Conservation (phyloP, 2,888 invertebrate species). For the Buathra laborator region DNA sequence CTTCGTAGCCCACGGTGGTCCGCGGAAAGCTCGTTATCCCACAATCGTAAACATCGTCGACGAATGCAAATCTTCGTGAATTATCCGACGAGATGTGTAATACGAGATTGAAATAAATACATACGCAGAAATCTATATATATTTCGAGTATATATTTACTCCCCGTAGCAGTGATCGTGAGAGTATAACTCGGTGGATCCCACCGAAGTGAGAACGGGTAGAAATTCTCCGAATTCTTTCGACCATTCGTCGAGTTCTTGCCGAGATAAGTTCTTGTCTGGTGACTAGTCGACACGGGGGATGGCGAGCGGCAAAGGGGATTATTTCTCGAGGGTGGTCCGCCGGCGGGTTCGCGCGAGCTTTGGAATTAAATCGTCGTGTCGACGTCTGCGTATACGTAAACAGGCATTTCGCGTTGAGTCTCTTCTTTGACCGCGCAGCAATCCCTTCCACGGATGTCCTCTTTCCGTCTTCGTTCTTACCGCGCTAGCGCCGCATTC, state of each 20-base stretch:
- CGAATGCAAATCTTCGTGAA: slow-evolving; percentile 11
- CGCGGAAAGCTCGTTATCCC: slow-evolving; percentile 5
- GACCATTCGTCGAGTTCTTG: slow-evolving; percentile 15
- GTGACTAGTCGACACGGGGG: slow-evolving; percentile 48
- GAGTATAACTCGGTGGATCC: slow-evolving; percentile 4
- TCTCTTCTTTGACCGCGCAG: slow-evolving; percentile 33
- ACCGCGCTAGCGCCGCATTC: background rate
- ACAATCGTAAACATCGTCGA: slow-evolving; percentile 15
- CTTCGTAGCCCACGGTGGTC: background rate
- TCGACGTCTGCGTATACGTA: slow-evolving; percentile 53
- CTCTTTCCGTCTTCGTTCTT: slow-evolving; percentile 12
- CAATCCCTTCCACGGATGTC: slow-evolving; percentile 34
- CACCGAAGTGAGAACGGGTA: slow-evolving; percentile 30
- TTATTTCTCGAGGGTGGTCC: slow-evolving; percentile 63
- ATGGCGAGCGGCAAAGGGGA: slow-evolving; percentile 44
- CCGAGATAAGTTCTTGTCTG: slow-evolving; percentile 28
- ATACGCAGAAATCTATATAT: slow-evolving; percentile 20
- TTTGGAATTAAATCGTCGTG: slow-evolving; percentile 66
- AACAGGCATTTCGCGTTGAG: slow-evolving; percentile 49
- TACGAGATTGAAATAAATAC: slow-evolving; percentile 33
- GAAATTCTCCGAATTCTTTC: slow-evolving; percentile 60
- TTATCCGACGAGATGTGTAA: slow-evolving; percentile 36
- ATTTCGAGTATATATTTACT: slow-evolving; percentile 27
- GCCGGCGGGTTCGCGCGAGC: slow-evolving; percentile 8
- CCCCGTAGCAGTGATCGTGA: background rate